These are phyloP conservation scores for Batillaria attramentaria DNA, from an alignment of 1,140 invertebrate species.

Conservation along the genomic window DNA sequence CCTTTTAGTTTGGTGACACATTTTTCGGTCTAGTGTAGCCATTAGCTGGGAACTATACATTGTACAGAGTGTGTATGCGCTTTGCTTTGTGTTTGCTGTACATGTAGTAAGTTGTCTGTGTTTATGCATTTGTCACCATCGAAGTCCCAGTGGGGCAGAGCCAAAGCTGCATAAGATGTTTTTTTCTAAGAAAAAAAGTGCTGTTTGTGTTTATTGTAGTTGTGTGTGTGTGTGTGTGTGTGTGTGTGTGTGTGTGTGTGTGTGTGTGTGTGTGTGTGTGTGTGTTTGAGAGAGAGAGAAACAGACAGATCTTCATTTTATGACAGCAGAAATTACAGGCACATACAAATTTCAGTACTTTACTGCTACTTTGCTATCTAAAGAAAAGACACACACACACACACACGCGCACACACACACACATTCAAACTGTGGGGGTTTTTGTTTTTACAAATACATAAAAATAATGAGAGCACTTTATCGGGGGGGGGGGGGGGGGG, in stretches of 20 bases:
- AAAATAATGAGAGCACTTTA: not conserved
- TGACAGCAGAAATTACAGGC: too few relatives aligned
- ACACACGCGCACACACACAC: not conserved
- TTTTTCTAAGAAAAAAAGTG: not conserved
- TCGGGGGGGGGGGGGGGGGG: too few relatives aligned
- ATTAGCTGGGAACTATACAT: too few relatives aligned
- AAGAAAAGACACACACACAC: not conserved
- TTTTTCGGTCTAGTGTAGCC: too few relatives aligned
- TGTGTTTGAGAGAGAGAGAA: not conserved
- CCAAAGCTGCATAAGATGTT: slow-evolving; percentile 27
- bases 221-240: slow-evolving; percentile 15
- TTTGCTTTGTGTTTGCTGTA: too few relatives aligned
- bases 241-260: slow-evolving; percentile 13
- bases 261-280: not conserved
- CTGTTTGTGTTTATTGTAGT: too few relatives aligned
- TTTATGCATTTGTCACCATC: slow-evolving; percentile 16
- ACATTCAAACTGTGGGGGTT: not conserved
- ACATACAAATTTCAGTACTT: too few relatives aligned
- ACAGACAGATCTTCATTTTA: too few relatives aligned
- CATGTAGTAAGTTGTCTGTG: too few relatives aligned
- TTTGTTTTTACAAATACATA: not conserved
- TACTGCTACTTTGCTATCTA: too few relatives aligned
- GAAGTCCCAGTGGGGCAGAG: slow-evolving; percentile 19
- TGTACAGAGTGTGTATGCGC: too few relatives aligned
- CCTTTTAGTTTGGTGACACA: too few relatives aligned